Conservation (phyloP, 1,140 invertebrate species). For the Sminthurinus signatus region DNA sequence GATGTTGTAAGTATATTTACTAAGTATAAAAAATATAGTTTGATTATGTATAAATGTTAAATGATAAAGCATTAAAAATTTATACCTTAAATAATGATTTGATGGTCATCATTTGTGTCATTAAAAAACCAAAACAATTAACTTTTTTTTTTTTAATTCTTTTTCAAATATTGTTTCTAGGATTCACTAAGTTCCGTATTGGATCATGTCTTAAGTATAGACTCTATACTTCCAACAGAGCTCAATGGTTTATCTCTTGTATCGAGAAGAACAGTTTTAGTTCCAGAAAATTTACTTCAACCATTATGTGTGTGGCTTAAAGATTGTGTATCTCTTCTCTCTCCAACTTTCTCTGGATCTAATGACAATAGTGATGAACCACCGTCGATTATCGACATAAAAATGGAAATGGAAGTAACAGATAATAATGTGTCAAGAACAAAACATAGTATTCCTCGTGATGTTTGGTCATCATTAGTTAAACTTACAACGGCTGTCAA, state of each 20-base stretch:
- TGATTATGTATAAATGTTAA: not conserved
- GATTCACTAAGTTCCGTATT: constrained; percentile 26
- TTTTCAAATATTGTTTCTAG: constrained; percentile 20
- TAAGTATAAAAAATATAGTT: not conserved
- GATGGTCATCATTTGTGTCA: no score
- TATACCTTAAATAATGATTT: no score
- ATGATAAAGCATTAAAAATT: no score
- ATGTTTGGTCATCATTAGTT: constrained; percentile 32
- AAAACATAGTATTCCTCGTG: no score
- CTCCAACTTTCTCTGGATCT: no score
- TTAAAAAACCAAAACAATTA: no score
- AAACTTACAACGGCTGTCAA: constrained; percentile 19
- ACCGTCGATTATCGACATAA: no score
- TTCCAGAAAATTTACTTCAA: constrained; percentile 38
- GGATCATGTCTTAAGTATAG: constrained; percentile 35
- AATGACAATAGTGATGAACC: no score
- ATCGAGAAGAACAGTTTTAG: constrained; percentile 27
- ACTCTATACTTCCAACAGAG: constrained; percentile 32
- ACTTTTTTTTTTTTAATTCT: not conserved
- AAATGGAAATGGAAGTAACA: constrained; percentile 24
- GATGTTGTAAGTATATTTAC: constrained; percentile 33
- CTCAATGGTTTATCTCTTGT: constrained; percentile 25
- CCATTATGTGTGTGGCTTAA: constrained; percentile 32
- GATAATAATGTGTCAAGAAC: no score
- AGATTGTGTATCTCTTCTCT: constrained; percentile 33